Percentiles rank a stretch among this genome's conserved stretches.
These are phyloP conservation scores for Campylomormyrus tamandua DNA, from an alignment of 2,113 vertebrate species.

Conservation along the genomic window DNA sequence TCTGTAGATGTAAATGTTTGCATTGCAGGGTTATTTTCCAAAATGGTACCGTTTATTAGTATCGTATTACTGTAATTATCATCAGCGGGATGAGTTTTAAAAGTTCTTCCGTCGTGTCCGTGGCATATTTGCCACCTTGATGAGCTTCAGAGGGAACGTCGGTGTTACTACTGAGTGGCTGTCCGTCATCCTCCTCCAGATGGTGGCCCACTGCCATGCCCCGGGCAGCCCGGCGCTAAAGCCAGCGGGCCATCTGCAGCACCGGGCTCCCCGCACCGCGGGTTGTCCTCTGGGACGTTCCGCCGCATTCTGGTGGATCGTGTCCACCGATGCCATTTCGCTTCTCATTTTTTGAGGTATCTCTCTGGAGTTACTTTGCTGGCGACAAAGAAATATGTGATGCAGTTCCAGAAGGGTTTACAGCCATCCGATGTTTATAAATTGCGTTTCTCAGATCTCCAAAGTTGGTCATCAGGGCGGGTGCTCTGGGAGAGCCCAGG, in stretches of 20 bases:
- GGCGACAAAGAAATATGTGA: background rate
- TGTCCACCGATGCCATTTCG: background rate
- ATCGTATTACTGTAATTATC: background rate
- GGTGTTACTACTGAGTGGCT: background rate
- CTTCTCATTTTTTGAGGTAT: background rate
- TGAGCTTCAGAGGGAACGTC: background rate
- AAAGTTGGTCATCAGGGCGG: background rate
- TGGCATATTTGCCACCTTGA: background rate
- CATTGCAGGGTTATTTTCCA: background rate
- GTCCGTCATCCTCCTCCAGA: background rate
- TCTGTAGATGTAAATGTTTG: background rate
- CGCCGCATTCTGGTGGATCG: slow-evolving; percentile 33
- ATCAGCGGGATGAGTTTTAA: background rate
- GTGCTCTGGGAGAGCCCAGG: background rate
- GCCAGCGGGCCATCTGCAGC: slow-evolving; percentile 43
- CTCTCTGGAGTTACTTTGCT: background rate
- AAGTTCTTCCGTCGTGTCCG: background rate
- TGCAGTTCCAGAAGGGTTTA: background rate
- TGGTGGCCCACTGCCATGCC: background rate
- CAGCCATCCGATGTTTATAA: background rate
- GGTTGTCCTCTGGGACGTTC: slow-evolving; percentile 28
- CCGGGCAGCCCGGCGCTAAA: slow-evolving; percentile 20
- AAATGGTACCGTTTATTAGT: background rate
- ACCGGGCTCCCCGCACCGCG: slow-evolving; percentile 22
- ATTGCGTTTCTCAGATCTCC: background rate